Percentiles rank a stretch among this genome's conserved stretches.
These are phyloP conservation scores for Dissostichus mawsoni DNA, from an alignment of 2,113 vertebrate genomes.

Conservation along the genomic window DNA sequence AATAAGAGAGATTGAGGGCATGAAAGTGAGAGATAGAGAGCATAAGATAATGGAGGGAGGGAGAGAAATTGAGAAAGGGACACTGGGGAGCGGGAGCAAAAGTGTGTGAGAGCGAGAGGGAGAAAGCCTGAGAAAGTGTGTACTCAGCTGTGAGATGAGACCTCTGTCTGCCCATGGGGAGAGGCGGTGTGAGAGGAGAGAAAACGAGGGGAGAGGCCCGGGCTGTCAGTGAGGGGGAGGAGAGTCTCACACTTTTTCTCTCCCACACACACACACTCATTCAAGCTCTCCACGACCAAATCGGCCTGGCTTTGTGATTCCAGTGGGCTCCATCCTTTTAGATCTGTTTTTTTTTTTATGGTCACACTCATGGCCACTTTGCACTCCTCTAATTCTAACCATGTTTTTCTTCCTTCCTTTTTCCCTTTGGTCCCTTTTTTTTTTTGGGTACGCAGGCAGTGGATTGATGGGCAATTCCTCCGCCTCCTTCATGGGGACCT, in stretches of 20 bases:
- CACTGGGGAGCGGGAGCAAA: slow-evolving; percentile 78
- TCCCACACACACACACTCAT: slow-evolving; percentile 35
- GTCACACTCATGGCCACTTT: slow-evolving; percentile 31
- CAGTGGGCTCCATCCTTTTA: slow-evolving; percentile 21
- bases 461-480: slow-evolving; percentile 94
- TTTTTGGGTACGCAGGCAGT: slow-evolving; percentile 86
- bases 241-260: slow-evolving; percentile 54
- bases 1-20: slow-evolving; percentile 78
- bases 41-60: slow-evolving; percentile 79
- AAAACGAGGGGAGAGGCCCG: slow-evolving; percentile 62
- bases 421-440: slow-evolving; percentile 50
- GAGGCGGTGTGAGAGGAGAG: slow-evolving; percentile 68
- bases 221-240: slow-evolving; percentile 69
- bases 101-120: slow-evolving; percentile 79
- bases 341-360: background rate
- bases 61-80: slow-evolving; percentile 80
- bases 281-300: slow-evolving; percentile 49
- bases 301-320: slow-evolving; percentile 57
- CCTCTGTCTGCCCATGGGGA: slow-evolving; percentile 79
- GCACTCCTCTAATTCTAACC: slow-evolving; percentile 49
- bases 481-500: slow-evolving; percentile 97
- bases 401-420: slow-evolving; percentile 61
- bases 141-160: slow-evolving; percentile 86
- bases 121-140: slow-evolving; percentile 83
- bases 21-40: slow-evolving; percentile 79